These are phyloP conservation scores for Cygnus buccinator DNA, from an alignment of 2,113 vertebrate genomes.

Conservation along the genomic window DNA sequence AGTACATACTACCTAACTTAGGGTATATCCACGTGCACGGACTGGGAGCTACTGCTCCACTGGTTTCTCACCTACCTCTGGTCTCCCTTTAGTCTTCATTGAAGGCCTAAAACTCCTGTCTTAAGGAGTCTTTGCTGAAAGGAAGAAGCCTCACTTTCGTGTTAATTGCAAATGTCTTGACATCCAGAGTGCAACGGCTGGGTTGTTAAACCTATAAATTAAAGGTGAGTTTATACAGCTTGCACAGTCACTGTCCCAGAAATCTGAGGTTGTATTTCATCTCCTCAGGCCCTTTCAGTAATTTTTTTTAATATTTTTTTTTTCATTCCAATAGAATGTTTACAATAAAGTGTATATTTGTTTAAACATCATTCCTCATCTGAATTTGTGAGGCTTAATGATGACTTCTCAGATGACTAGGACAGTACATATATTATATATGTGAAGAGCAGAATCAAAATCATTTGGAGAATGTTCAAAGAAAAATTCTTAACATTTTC, in stretches of 20 bases:
- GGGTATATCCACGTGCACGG: rapidly evolving
- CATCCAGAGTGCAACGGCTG: rapidly evolving
- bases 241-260: not conserved
- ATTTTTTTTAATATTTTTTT: not conserved
- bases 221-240: not conserved
- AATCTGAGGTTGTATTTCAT: not conserved
- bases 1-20: rapidly evolving
- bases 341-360: not conserved
- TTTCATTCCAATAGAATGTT: not conserved
- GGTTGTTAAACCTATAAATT: not conserved
- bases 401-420: not conserved
- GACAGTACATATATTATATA: rapidly evolving
- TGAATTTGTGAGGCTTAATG: not conserved
- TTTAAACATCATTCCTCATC: not conserved
- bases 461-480: not conserved
- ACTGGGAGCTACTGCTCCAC: not conserved
- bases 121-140: not conserved
- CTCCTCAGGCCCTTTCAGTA: not conserved
- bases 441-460: not conserved
- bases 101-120: not conserved
- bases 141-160: not conserved
- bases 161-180: rapidly evolving
- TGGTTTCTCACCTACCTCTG: not conserved
- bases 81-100: not conserved
- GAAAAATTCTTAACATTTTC: not conserved